phyloP scores from a whole-genome alignment of 2,888 invertebrate species.

The Patella pellucida region DNA sequence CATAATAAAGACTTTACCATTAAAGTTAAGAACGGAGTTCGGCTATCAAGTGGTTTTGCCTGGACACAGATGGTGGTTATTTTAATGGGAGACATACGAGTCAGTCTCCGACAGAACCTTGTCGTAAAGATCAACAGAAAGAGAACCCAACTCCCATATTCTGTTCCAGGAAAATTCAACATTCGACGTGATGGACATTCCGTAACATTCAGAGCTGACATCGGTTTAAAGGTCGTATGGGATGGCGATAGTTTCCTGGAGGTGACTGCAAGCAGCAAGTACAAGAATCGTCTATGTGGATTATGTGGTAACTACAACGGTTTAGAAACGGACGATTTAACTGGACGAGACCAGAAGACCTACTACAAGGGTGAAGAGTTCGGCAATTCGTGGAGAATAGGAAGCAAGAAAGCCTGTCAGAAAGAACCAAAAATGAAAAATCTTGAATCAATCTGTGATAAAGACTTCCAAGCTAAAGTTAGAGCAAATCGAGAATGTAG shows the following conservation, averaged over 20 bases:
- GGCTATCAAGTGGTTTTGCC: slow-evolving; percentile 85
- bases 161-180: slow-evolving; percentile 65
- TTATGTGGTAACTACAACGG: slow-evolving; percentile 96
- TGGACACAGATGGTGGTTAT: slow-evolving; percentile 87
- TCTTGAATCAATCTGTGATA: slow-evolving; percentile 48
- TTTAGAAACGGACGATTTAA: slow-evolving; percentile 85
- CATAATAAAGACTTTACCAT: slow-evolving; percentile 80
- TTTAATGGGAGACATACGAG: slow-evolving; percentile 73
- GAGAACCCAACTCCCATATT: slow-evolving; percentile 80
- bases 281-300: slow-evolving; percentile 87
- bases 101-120: slow-evolving; percentile 83
- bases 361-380: slow-evolving; percentile 81
- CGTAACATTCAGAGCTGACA: slow-evolving; percentile 70
- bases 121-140: slow-evolving; percentile 87
- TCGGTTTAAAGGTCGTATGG: slow-evolving; percentile 89
- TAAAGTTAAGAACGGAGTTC: slow-evolving; percentile 89
- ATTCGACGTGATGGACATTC: slow-evolving; percentile 74
- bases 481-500: slow-evolving; percentile 72
- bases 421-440: slow-evolving; percentile 45
- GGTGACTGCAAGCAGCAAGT: slow-evolving; percentile 80
- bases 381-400: slow-evolving; percentile 92
- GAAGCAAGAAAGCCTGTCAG: slow-evolving; percentile 75
- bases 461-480: slow-evolving; percentile 41
- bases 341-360: slow-evolving; percentile 70
- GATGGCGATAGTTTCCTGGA: slow-evolving; percentile 94